These are phyloP conservation scores for Cantharis rufa DNA, from an alignment of 2,888 invertebrate species.

Conservation along the genomic window DNA sequence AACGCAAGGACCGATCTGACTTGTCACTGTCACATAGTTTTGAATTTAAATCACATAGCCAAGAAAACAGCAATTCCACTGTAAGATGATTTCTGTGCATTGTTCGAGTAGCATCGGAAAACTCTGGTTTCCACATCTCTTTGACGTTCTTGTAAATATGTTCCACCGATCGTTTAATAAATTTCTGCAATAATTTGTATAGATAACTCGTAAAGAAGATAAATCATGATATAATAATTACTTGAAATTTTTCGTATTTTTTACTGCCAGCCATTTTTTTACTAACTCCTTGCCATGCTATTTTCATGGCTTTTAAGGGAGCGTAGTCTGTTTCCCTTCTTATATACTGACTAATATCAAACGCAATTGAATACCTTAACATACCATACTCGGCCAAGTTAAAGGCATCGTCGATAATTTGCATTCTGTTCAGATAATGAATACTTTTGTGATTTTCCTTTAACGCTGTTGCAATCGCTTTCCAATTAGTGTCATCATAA, in stretches of 20 bases:
- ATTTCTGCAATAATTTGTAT: not conserved
- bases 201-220: not conserved
- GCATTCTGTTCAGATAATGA: conserved; percentile 60
- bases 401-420: conserved; percentile 60
- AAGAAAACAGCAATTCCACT: not conserved
- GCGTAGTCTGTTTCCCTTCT: conserved; percentile 60
- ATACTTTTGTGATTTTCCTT: conserved; percentile 55
- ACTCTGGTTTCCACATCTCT: not conserved
- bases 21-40: not conserved
- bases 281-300: not conserved
- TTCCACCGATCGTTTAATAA: not conserved
- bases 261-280: not conserved
- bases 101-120: not conserved
- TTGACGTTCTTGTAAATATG: not conserved
- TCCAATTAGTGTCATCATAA: conserved; percentile 52
- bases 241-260: not conserved
- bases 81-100: not conserved
- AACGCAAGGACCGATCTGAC: not conserved
- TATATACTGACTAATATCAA: conserved; percentile 65
- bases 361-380: conserved; percentile 59
- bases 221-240: not conserved
- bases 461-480: conserved; percentile 55
- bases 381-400: conserved; percentile 61
- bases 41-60: not conserved
- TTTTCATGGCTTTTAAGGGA: not conserved